Percentiles rank a stretch among this genome's conserved stretches.
phyloP scores from a whole-genome alignment of 2,797 vertebrate species.

The Ataeniobius toweri region DNA sequence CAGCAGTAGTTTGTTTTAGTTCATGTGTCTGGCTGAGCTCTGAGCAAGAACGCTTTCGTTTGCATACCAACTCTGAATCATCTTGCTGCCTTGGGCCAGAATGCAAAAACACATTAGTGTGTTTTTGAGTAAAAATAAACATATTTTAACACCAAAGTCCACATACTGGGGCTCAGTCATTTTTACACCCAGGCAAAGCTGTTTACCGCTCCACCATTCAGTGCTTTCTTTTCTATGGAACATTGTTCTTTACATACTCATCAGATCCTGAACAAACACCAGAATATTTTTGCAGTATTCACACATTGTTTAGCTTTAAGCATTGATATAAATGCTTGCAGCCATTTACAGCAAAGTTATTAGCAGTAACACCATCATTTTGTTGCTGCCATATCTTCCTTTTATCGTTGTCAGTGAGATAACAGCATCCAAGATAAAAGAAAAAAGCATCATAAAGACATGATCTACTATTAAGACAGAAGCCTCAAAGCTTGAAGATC shows the following conservation, averaged over 20 bases:
- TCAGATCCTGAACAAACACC: background rate
- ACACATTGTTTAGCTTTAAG: too few relatives aligned
- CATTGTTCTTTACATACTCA: background rate
- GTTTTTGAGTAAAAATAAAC: conserved; percentile 26
- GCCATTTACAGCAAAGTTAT: too few relatives aligned
- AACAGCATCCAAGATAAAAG: background rate
- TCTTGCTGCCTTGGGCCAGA: conserved; percentile 28
- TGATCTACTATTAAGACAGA: background rate
- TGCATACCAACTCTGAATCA: conserved; percentile 37
- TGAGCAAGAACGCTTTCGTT: conserved; percentile 17
- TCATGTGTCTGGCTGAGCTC: conserved; percentile 22
- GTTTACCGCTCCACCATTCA: conserved; percentile 5
- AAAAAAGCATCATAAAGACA: background rate
- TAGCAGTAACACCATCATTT: background rate
- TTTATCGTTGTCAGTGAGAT: background rate
- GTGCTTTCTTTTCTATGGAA: background rate
- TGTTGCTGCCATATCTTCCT: background rate
- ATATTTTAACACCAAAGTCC: conserved; percentile 12
- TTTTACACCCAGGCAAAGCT: conserved; percentile 8
- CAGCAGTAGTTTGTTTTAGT: conserved; percentile 13
- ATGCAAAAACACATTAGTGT: conserved; percentile 12
- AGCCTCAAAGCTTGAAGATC: background rate
- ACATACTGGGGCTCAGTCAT: background rate
- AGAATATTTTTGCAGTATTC: background rate
- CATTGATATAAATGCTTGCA: too few relatives aligned